A percentile compares a stretch with the other conserved stretches of the same genome.
phyloP scores from a whole-genome alignment of 2,888 invertebrate genomes.

The Nomada ruficornis region DNA sequence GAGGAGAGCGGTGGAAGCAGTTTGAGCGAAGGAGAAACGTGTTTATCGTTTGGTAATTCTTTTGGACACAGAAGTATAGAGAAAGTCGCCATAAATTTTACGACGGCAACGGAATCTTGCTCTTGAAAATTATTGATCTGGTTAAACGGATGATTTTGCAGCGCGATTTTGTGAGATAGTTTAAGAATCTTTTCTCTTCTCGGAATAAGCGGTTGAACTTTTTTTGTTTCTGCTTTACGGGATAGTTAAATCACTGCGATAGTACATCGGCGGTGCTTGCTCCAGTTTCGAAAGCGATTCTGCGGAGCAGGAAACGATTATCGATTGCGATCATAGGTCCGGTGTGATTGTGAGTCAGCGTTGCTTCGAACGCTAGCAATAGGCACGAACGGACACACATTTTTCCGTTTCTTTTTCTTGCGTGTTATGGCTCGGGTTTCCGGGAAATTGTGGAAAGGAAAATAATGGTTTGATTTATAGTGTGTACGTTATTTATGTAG shows the following conservation, averaged over 20 bases:
- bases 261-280: constrained; percentile 36
- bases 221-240: not conserved
- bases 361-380: constrained; percentile 21
- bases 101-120: not conserved
- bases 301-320: constrained; percentile 50
- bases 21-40: too few relatives aligned
- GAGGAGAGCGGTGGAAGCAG: too few relatives aligned
- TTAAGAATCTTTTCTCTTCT: not conserved
- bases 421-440: not conserved
- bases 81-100: constrained; percentile 2
- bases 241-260: constrained; percentile 16
- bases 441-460: not conserved
- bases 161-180: constrained; percentile 1
- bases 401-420: not conserved
- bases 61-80: not conserved
- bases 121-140: constrained; percentile 15
- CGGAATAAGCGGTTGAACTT: not conserved
- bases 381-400: not conserved
- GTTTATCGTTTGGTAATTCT: not conserved
- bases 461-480: not conserved
- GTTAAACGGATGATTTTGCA: constrained; percentile 24
- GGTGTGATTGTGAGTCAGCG: constrained; percentile 36
- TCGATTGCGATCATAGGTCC: constrained; percentile 49
- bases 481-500: not conserved
- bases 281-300: constrained; percentile 56